These are phyloP conservation scores for Drosophila teissieri DNA, from an alignment of 1,140 invertebrate species.

Conservation along the genomic window DNA sequence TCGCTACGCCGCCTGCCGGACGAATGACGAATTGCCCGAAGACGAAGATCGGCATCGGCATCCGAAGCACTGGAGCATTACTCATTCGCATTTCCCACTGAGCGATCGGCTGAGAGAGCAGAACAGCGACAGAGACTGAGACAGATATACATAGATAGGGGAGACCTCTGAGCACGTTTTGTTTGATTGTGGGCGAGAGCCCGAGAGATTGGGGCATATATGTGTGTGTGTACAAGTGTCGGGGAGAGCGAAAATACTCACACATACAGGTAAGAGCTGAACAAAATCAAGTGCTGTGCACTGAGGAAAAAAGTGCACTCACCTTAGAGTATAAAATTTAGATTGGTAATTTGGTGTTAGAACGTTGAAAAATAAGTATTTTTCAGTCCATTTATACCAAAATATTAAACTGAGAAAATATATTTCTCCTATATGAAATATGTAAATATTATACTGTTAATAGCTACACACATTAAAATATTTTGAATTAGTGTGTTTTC, in stretches of 20 bases:
- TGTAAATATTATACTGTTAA: too few species aligned
- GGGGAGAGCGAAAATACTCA: conserved; percentile 21
- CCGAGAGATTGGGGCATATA: not conserved
- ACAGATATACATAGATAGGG: not conserved
- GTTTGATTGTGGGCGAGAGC: conserved; percentile 61
- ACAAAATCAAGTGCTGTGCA: conserved; percentile 63
- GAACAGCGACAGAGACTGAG: conserved; percentile 1
- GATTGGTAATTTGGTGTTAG: too few species aligned
- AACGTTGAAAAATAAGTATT: too few species aligned
- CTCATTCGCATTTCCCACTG: conserved; percentile 14
- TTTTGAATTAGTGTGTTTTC: too few species aligned
- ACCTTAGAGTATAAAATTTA: not conserved
- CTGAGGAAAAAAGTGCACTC: not conserved
- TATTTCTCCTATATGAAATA: too few species aligned
- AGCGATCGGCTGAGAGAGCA: not conserved
- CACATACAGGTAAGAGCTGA: conserved; percentile 33
- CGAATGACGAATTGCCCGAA: conserved; percentile 48
- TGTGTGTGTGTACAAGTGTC: not conserved
- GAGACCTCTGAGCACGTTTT: conserved; percentile 18
- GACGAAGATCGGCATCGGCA: conserved; percentile 5
- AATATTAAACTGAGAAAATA: too few species aligned
- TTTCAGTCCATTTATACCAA: not conserved
- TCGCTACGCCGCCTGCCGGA: conserved; percentile 59
- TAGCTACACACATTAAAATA: too few species aligned
- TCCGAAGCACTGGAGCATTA: conserved; percentile 17